These are phyloP conservation scores for Cyrtodaria siliqua DNA, from an alignment of 2,888 invertebrate species.

Conservation along the genomic window DNA sequence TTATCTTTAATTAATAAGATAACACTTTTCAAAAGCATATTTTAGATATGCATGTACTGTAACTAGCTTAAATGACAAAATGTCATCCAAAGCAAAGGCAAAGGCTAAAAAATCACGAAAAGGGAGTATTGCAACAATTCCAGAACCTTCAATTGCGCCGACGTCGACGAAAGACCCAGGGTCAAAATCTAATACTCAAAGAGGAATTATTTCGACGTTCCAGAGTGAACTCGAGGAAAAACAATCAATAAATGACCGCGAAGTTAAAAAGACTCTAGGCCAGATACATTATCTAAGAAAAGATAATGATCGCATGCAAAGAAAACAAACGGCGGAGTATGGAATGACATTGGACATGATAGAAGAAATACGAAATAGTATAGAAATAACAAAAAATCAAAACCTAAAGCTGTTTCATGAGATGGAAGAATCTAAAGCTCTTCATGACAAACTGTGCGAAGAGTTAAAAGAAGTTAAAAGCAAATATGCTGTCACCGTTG, in stretches of 20 bases:
- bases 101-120: no score
- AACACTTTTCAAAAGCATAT: no score
- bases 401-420: constrained; percentile 46
- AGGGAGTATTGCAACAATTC: not conserved
- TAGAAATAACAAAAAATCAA: constrained; percentile 33
- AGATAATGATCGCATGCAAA: constrained; percentile 44
- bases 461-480: constrained; percentile 44
- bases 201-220: constrained; percentile 31
- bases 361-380: constrained; percentile 24
- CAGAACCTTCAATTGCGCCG: constrained; percentile 28
- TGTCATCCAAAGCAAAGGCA: no score
- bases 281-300: constrained; percentile 35
- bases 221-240: constrained; percentile 38
- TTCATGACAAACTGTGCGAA: constrained; percentile 40
- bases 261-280: constrained; percentile 30
- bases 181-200: constrained; percentile 14
- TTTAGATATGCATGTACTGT: no score
- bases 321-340: constrained; percentile 46
- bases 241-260: constrained; percentile 32
- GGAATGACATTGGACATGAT: constrained; percentile 49
- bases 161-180: constrained; percentile 31
- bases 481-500: constrained; percentile 21
- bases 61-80: no score
- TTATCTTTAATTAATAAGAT: no score
- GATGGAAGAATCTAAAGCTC: constrained; percentile 43